Evolutionary conservation across 2,888 invertebrate species (phyloP).

Genomic region (Esperia sulphurella): DNA sequence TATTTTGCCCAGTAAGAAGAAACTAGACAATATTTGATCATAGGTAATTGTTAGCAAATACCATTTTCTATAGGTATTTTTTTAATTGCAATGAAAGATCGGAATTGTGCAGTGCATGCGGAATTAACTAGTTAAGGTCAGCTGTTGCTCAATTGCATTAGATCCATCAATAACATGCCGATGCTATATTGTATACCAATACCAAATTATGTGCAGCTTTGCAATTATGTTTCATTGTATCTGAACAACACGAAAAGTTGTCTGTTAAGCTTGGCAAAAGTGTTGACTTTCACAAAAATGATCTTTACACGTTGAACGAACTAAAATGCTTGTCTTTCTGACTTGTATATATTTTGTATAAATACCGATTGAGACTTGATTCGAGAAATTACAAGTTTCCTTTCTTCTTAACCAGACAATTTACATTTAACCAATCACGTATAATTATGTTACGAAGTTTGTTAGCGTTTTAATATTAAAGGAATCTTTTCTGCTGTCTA

Average conservation of each 20-base stretch:
- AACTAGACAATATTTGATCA: background rate
- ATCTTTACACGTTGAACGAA: background rate
- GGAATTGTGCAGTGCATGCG: conserved; percentile 11
- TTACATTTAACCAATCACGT: background rate
- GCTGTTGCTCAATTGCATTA: conserved; percentile 17
- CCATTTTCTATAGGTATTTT: conserved; percentile 4
- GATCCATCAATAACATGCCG: conserved; percentile 10
- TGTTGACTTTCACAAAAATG: conserved; percentile 8
- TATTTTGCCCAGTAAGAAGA: too few species aligned
- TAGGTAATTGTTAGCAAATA: background rate
- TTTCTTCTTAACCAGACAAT: background rate
- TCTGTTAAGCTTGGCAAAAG: conserved; percentile 1
- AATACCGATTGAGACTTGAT: background rate
- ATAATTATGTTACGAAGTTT: background rate
- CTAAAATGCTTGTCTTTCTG: background rate
- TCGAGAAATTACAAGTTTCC: background rate
- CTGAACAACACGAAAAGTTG: background rate
- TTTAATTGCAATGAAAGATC: conserved; percentile 12
- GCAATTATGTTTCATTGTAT: background rate
- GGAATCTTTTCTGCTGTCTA: background rate
- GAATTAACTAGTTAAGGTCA: conserved; percentile 9
- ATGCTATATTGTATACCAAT: background rate
- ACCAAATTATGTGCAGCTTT: background rate
- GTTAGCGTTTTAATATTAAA: background rate
- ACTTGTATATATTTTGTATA: conserved; percentile 2